Conservation (phyloP, 1,140 invertebrate genomes). For the Leguminivora glycinivorella region DNA sequence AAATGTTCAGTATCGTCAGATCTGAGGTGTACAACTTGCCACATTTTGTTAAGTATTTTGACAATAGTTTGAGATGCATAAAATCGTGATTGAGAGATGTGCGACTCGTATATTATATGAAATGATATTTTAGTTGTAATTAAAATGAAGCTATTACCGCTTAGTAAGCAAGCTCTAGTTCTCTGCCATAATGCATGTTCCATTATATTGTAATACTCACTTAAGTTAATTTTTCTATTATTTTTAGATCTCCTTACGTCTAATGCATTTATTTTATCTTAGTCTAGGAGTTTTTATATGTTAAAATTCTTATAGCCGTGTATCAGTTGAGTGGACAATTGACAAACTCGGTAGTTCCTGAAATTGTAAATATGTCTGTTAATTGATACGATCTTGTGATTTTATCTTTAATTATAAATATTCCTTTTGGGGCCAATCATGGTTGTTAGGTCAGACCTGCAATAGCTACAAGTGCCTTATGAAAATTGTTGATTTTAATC, state of each 20-base stretch:
- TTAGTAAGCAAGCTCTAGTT: slow-evolving; percentile 75
- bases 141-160: slow-evolving; percentile 75
- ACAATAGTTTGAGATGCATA: slow-evolving; percentile 19
- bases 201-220: slow-evolving; percentile 79
- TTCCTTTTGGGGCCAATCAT: slow-evolving; percentile 24
- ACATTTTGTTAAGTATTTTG: slow-evolving; percentile 13
- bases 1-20: slow-evolving; percentile 13
- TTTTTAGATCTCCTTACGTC: slow-evolving; percentile 77
- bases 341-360: slow-evolving; percentile 25
- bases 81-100: slow-evolving; percentile 34
- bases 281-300: slow-evolving; percentile 46
- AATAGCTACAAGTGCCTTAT: slow-evolving; percentile 60
- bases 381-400: slow-evolving; percentile 15
- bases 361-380: slow-evolving; percentile 21
- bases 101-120: slow-evolving; percentile 8
- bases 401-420: slow-evolving; percentile 19
- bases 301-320: slow-evolving; percentile 37
- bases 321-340: slow-evolving; percentile 41
- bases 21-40: slow-evolving; percentile 25
- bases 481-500: slow-evolving; percentile 49
- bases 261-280: slow-evolving; percentile 77
- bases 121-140: slow-evolving; percentile 46
- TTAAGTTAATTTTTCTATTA: slow-evolving; percentile 77
- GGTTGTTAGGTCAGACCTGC: slow-evolving; percentile 25
- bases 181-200: slow-evolving; percentile 80